A percentile compares a stretch with the other conserved stretches of the same genome.
Conservation (phyloP, 2,113 vertebrate species). For the Python bivittatus region DNA sequence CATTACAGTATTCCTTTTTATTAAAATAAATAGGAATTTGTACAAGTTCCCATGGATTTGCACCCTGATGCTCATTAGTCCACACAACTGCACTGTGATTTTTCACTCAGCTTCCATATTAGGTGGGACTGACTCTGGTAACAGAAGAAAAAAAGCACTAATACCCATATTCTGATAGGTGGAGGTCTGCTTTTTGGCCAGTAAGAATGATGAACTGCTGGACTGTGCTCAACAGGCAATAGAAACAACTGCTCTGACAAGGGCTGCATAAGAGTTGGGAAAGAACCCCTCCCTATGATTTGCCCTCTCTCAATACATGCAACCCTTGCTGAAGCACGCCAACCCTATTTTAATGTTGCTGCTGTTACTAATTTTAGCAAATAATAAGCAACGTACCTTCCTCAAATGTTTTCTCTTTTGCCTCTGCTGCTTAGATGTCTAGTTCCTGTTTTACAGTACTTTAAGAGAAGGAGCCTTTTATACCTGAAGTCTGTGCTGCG, state of each 20-base stretch:
- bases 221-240: background rate
- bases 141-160: background rate
- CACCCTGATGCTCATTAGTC: background rate
- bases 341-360: background rate
- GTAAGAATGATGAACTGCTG: background rate
- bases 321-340: background rate
- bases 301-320: background rate
- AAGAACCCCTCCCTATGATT: background rate
- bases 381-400: background rate
- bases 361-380: background rate
- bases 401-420: background rate
- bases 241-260: background rate
- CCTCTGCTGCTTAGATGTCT: background rate
- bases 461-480: background rate
- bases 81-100: background rate
- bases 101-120: background rate
- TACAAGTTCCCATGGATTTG: background rate
- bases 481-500: background rate
- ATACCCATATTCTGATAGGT: background rate
- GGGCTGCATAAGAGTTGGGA: background rate
- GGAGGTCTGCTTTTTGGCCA: background rate
- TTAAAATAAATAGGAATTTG: background rate
- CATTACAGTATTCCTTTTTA: background rate
- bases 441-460: background rate
- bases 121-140: background rate